Evolutionary conservation across 2,113 vertebrate species (phyloP).

Genomic region (Nycticorax nycticorax): DNA sequence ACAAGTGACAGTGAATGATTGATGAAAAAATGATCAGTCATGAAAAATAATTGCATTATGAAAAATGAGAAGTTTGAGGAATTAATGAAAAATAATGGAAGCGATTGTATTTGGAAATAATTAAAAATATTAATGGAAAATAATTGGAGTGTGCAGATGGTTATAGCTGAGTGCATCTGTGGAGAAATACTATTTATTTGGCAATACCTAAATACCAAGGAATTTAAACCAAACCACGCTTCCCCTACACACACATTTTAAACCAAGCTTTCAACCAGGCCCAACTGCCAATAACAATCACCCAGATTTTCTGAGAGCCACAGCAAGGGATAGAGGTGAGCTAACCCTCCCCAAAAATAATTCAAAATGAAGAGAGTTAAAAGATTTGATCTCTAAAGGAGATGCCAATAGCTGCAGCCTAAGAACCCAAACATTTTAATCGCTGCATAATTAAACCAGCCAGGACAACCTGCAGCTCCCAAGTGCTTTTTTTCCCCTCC

Average conservation of each 20-base stretch:
- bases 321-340: neutral
- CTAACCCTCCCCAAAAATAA: neutral
- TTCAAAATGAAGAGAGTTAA: neutral
- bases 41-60: neutral
- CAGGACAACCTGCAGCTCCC: neutral
- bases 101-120: neutral
- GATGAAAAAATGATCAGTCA: neutral
- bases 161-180: neutral
- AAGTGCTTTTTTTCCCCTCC: neutral
- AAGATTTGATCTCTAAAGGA: neutral
- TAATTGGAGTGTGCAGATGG: neutral
- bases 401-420: neutral
- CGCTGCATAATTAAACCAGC: neutral
- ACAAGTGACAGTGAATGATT: neutral
- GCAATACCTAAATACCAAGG: neutral
- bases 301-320: neutral
- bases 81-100: neutral
- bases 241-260: neutral
- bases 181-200: neutral
- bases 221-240: neutral
- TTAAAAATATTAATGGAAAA: neutral
- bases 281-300: neutral
- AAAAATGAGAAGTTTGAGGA: neutral
- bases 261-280: neutral
- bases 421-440: neutral